Evolutionary conservation across 2,888 invertebrate species (phyloP).

Genomic region (Euproctis similis): DNA sequence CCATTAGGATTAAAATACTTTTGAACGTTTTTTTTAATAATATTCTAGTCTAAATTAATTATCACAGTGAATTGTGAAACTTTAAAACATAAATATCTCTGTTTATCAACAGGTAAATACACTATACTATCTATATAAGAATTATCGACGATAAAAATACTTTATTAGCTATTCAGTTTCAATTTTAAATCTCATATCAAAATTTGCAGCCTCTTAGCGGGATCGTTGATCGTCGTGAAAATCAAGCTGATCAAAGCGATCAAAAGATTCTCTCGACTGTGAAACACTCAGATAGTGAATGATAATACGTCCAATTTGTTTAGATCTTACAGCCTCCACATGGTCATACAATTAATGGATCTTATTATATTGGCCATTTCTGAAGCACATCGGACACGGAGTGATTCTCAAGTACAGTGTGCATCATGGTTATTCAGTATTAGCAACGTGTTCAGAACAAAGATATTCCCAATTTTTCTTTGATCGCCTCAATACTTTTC

Average conservation of each 20-base stretch:
- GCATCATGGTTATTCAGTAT: constrained; percentile 36
- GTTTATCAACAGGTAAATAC: too few species aligned
- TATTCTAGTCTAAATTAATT: too few species aligned
- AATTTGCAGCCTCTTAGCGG: too few species aligned
- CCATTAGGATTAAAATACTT: too few species aligned
- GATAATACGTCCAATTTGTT: constrained; percentile 27
- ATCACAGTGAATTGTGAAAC: too few species aligned
- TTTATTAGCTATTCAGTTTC: too few species aligned
- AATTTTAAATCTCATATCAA: too few species aligned
- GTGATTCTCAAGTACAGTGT: constrained; percentile 42
- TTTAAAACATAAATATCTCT: too few species aligned
- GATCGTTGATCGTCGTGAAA: constrained; percentile 13
- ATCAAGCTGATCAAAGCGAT: constrained; percentile 30
- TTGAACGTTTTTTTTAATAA: too few species aligned
- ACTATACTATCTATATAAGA: too few species aligned
- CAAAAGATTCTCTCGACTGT: constrained; percentile 49
- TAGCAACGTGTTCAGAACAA: constrained; percentile 16
- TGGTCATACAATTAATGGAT: constrained; percentile 7
- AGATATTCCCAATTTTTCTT: constrained; percentile 23
- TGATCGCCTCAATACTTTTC: too few species aligned
- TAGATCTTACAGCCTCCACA: constrained; percentile 15
- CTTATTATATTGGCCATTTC: constrained; percentile 16
- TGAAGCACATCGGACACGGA: constrained; percentile 44
- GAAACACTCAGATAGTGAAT: constrained; percentile 36
- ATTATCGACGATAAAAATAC: too few species aligned